phyloP scores from a whole-genome alignment of 2,888 invertebrate genomes.

The Bursaphelenchus okinawaensis region DNA sequence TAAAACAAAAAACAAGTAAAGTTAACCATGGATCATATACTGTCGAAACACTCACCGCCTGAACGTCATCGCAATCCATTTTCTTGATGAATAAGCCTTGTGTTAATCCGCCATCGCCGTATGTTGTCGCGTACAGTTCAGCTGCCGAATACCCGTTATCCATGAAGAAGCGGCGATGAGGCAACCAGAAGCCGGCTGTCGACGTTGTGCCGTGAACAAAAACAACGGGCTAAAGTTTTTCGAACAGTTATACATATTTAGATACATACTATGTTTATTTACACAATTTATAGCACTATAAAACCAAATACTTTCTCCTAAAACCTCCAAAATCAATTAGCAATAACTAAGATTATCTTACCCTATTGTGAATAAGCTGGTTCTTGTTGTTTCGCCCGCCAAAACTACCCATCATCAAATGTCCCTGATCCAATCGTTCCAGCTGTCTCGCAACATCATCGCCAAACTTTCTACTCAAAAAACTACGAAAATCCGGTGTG shows the following conservation, averaged over 20 bases:
- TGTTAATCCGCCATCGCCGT: constrained; percentile 33
- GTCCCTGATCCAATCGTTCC: constrained; percentile 16
- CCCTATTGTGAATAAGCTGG: constrained; percentile 32
- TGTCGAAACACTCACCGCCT: constrained; percentile 25
- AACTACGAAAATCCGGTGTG: constrained; percentile 16
- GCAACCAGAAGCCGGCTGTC: constrained; percentile 38
- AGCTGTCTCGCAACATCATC: neutral
- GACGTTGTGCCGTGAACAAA: constrained; percentile 55
- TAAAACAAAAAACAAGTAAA: neutral
- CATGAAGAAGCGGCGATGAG: constrained; percentile 23
- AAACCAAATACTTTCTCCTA: no score
- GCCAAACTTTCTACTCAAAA: constrained; percentile 15
- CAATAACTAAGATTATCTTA: neutral
- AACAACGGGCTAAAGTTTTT: constrained; percentile 41
- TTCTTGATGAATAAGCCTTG: constrained; percentile 28
- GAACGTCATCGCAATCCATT: constrained; percentile 45
- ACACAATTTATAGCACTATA: no score
- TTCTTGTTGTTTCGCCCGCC: constrained; percentile 29
- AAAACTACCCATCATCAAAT: constrained; percentile 16
- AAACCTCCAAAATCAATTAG: no score
- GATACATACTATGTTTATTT: no score
- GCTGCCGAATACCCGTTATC: constrained; percentile 20
- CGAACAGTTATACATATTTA: no score
- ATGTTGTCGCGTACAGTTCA: constrained; percentile 52
- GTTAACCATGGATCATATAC: no score